These are phyloP conservation scores for Batillaria attramentaria DNA, from an alignment of 1,140 invertebrate genomes.

Conservation along the genomic window DNA sequence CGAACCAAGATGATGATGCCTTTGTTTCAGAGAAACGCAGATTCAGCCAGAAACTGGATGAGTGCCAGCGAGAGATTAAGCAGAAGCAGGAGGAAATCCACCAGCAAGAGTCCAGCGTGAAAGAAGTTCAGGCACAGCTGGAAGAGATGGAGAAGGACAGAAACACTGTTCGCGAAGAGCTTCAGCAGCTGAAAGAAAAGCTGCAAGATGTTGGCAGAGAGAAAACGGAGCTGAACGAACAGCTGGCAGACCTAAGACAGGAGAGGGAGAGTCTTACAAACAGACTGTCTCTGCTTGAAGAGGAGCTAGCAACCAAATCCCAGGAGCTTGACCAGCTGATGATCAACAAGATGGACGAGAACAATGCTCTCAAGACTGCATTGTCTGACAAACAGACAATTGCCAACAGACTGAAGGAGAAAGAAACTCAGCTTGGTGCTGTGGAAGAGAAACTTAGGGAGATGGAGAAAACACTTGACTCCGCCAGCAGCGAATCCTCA, in stretches of 20 bases:
- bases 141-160: slow-evolving; percentile 1
- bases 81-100: slow-evolving; percentile 3
- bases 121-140: slow-evolving; percentile 11
- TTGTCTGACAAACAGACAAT: slow-evolving; percentile 11
- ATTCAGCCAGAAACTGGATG: slow-evolving; percentile 19
- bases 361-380: background rate
- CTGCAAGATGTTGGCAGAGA: background rate
- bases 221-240: background rate
- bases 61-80: background rate
- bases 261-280: background rate
- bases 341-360: slow-evolving; percentile 6
- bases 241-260: background rate
- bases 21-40: slow-evolving; percentile 11
- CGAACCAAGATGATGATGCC: slow-evolving; percentile 15
- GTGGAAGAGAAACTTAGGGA: slow-evolving; percentile 24
- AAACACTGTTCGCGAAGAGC: background rate
- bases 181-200: background rate
- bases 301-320: background rate
- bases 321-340: background rate
- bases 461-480: slow-evolving; percentile 6
- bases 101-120: background rate
- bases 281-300: background rate
- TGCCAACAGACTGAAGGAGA: background rate
- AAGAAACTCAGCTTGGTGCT: background rate
- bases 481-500: background rate